Percentiles rank a stretch among this genome's conserved stretches.
phyloP scores from a whole-genome alignment of 2,113 vertebrate genomes.

The Carlito syrichta region DNA sequence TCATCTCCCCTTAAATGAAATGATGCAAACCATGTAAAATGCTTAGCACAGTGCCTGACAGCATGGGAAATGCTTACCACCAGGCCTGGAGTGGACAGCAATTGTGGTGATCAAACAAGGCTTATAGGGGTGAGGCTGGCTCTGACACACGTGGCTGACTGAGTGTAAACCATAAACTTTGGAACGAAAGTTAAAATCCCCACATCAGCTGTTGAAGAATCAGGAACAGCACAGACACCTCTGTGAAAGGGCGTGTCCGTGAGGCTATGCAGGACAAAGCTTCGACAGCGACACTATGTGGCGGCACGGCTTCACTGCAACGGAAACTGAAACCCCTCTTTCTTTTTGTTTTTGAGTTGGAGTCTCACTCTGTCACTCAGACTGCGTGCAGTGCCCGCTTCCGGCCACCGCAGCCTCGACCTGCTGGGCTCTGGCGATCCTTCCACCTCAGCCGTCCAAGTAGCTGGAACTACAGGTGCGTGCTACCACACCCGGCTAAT shows the following conservation, averaged over 20 bases:
- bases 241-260: background rate
- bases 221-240: background rate
- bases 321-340: fast-evolving
- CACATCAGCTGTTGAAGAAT: background rate
- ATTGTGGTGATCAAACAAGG: background rate
- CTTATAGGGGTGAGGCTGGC: background rate
- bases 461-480: too few relatives aligned
- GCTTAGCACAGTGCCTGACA: background rate
- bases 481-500: too few relatives aligned
- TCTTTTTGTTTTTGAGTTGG: too few relatives aligned
- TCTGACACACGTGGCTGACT: background rate
- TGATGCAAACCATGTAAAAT: background rate
- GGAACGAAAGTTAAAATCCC: background rate
- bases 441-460: too few relatives aligned
- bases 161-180: background rate
- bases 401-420: too few relatives aligned
- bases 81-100: too few relatives aligned
- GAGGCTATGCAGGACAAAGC: background rate
- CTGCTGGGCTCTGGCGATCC: too few relatives aligned
- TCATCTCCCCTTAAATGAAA: background rate
- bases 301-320: background rate
- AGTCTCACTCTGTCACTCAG: too few relatives aligned
- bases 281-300: slow-evolving; percentile 51
- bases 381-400: too few relatives aligned
- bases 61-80: too few relatives aligned